These are phyloP conservation scores for Upupa epops DNA, from an alignment of 2,113 vertebrate genomes.

Conservation along the genomic window DNA sequence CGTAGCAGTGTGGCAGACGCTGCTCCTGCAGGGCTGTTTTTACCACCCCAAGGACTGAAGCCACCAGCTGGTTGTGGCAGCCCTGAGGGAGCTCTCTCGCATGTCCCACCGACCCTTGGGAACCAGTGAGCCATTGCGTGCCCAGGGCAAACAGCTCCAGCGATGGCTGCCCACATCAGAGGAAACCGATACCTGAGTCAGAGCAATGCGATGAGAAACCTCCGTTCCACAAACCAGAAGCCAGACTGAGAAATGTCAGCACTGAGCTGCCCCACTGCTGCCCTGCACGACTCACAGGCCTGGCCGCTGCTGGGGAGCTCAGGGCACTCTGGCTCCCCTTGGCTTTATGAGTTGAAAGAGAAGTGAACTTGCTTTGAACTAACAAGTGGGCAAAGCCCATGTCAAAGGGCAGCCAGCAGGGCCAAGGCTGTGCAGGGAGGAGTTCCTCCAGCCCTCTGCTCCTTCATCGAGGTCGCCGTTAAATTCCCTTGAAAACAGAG, in stretches of 20 bases:
- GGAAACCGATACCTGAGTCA: conserved; percentile 46
- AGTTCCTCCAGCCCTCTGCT: conserved; percentile 5
- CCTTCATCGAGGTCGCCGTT: not conserved
- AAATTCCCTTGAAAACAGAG: conserved; percentile 70
- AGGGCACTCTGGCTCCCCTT: conserved; percentile 6
- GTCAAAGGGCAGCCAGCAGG: conserved; percentile 26
- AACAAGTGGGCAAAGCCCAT: conserved; percentile 44
- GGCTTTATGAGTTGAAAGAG: conserved; percentile 3
- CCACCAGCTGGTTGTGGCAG: accelerated
- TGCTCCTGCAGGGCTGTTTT: not conserved
- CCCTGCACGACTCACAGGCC: not conserved
- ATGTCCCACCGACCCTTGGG: not conserved
- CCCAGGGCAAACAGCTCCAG: not conserved
- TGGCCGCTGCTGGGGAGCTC: not conserved
- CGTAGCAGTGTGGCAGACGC: not conserved
- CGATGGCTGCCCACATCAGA: conserved; percentile 32
- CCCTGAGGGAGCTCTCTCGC: not conserved
- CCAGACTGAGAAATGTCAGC: conserved; percentile 3
- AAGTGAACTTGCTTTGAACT: conserved; percentile 51
- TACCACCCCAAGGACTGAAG: not conserved
- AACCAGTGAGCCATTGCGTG: not conserved
- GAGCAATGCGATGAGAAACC: conserved; percentile 13
- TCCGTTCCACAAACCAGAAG: conserved; percentile 8
- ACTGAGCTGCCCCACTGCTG: not conserved
- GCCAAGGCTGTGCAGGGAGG: conserved; percentile 29